Percentiles rank a stretch among this genome's conserved stretches.
Evolutionary conservation across 2,113 vertebrate species (phyloP).

Genomic region (Spilogale gracilis): DNA sequence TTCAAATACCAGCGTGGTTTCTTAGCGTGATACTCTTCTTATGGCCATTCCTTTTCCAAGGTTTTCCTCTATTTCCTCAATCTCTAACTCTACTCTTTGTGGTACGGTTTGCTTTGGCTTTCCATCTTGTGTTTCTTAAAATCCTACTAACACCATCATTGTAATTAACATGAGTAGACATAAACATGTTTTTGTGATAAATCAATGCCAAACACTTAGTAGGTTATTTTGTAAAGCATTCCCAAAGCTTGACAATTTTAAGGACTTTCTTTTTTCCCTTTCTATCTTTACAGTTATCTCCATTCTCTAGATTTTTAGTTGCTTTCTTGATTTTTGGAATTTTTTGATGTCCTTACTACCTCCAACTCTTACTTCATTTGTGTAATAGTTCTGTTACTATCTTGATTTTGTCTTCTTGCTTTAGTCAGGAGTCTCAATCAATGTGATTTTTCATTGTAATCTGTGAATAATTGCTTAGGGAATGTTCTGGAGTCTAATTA

Average conservation of each 20-base stretch:
- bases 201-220: neutral
- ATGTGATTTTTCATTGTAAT: conserved; percentile 7
- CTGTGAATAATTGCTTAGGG: conserved; percentile 60
- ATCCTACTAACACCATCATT: neutral
- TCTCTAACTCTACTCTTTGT: neutral
- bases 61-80: neutral
- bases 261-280: neutral
- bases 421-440: conserved; percentile 23
- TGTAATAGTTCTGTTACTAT: neutral
- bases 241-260: neutral
- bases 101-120: neutral
- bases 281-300: neutral
- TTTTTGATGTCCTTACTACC: neutral
- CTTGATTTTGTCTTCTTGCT: neutral
- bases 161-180: neutral
- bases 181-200: neutral
- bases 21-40: neutral
- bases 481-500: conserved; percentile 64
- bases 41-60: neutral
- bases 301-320: neutral
- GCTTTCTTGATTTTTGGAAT: neutral
- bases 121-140: neutral
- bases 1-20: neutral
- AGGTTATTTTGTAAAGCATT: neutral
- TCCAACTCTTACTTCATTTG: neutral